phyloP scores from a whole-genome alignment of 2,113 vertebrate genomes.

The Melospiza georgiana region DNA sequence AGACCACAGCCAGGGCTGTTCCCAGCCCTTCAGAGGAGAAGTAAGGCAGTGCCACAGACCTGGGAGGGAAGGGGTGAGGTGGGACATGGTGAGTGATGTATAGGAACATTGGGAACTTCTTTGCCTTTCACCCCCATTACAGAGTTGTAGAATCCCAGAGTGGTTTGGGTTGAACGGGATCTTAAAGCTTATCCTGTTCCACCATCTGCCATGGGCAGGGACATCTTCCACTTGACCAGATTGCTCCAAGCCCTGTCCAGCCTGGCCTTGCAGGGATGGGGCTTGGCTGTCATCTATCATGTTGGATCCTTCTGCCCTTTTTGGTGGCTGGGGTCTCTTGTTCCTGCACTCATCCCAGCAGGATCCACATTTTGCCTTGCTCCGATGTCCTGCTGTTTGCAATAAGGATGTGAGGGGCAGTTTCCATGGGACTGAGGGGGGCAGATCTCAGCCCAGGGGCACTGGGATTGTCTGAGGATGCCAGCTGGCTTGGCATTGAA shows the following conservation, averaged over 20 bases:
- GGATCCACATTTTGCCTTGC: not conserved
- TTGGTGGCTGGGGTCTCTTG: not conserved
- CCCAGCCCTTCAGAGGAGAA: not conserved
- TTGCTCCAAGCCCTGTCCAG: not conserved
- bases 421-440: not conserved
- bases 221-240: not conserved
- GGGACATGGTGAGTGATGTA: fast-evolving
- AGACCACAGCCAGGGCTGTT: not conserved
- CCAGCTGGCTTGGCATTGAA: not conserved
- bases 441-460: not conserved
- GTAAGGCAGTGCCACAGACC: not conserved
- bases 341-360: not conserved
- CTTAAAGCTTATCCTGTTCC: not conserved
- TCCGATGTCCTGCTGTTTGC: not conserved
- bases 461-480: not conserved
- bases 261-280: not conserved
- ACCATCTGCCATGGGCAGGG: not conserved
- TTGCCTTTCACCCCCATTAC: not conserved
- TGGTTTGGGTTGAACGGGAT: not conserved
- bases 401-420: not conserved
- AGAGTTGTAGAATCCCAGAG: not conserved
- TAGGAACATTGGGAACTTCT: not conserved
- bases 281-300: not conserved
- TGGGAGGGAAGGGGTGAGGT: not conserved
- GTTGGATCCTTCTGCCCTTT: not conserved